Conservation (phyloP, 2,113 vertebrate genomes). For the Spheniscus mendiculus region DNA sequence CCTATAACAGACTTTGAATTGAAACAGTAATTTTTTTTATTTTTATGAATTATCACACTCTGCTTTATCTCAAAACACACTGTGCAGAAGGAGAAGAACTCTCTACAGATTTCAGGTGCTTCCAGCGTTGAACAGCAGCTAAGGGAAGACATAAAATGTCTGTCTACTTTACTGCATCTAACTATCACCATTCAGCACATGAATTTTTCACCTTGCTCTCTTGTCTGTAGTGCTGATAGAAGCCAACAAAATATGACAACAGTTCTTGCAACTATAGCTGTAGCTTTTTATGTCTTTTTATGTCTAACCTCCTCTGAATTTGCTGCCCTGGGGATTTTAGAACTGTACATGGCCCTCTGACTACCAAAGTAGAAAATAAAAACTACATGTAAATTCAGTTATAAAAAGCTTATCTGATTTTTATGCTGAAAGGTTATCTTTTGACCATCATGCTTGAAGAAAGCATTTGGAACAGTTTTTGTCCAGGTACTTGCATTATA, state of each 20-base stretch:
- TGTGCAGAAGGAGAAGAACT: not conserved
- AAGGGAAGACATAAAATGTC: not conserved
- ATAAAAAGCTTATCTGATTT: not conserved
- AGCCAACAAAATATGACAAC: not conserved
- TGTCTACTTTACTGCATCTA: not conserved
- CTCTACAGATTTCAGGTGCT: not conserved
- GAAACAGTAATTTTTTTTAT: not conserved
- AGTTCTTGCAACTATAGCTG: not conserved
- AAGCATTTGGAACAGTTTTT: not conserved
- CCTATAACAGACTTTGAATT: not conserved
- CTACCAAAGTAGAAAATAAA: not conserved
- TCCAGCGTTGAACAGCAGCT: not conserved
- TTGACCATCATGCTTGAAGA: not conserved
- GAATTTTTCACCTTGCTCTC: not conserved
- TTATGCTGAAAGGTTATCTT: not conserved
- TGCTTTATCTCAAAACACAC: not conserved
- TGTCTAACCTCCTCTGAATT: not conserved
- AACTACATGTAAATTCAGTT: not conserved
- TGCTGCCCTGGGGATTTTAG: not conserved
- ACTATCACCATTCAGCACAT: not conserved
- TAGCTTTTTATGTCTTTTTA: not conserved
- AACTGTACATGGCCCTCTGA: not conserved
- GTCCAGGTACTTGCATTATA: not conserved
- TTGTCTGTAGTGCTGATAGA: not conserved
- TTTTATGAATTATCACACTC: not conserved